These are phyloP conservation scores for Loris lydekkerianus DNA, from an alignment of 2,797 vertebrate species.

Conservation along the genomic window DNA sequence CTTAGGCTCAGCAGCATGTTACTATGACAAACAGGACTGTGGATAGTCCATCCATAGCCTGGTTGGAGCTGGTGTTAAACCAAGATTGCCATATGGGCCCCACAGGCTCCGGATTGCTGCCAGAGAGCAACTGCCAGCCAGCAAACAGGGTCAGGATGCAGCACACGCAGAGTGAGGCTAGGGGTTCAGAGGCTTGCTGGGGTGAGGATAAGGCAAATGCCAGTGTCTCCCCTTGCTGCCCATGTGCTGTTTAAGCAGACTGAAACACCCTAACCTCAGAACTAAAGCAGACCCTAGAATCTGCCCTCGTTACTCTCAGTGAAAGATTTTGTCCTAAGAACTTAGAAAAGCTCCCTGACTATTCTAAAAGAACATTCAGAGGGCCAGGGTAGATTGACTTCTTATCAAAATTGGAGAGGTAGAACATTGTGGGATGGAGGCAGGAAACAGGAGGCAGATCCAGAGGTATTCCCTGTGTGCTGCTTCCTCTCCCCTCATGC, in stretches of 20 bases:
- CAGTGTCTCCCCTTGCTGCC: neutral
- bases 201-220: neutral
- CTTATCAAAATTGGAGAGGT: neutral
- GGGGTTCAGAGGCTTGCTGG: neutral
- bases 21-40: neutral
- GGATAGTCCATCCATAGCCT: neutral
- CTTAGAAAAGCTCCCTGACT: neutral
- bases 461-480: neutral
- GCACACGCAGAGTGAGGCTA: neutral
- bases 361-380: neutral
- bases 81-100: slow-evolving; percentile 75
- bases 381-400: neutral
- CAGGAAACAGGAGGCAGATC: neutral
- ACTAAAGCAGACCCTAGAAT: neutral
- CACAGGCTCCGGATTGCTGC: slow-evolving; percentile 8
- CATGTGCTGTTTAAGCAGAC: neutral
- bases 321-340: neutral
- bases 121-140: slow-evolving; percentile 19
- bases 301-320: neutral
- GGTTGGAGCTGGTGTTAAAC: slow-evolving; percentile 39
- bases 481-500: neutral
- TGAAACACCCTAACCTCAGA: neutral
- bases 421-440: neutral
- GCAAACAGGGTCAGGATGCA: slow-evolving; percentile 24
- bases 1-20: neutral